phyloP scores from a whole-genome alignment of 1,140 invertebrate species.

The Stenopsyche tienmushanensis region DNA sequence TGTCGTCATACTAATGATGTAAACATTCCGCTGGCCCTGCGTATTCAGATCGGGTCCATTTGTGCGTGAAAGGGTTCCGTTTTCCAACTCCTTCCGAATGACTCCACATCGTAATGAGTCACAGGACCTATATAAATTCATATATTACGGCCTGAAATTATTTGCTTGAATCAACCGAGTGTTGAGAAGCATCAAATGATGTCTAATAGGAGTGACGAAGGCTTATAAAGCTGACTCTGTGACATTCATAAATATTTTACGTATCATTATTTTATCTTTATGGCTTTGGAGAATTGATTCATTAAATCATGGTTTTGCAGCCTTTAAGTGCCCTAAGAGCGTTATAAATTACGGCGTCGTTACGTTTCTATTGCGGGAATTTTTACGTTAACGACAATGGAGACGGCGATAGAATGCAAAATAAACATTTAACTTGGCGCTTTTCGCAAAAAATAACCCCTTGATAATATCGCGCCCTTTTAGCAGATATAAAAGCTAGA shows the following conservation, averaged over 20 bases:
- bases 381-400: not conserved
- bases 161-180: too few relatives aligned
- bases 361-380: conserved; percentile 18
- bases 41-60: not conserved
- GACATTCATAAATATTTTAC: too few relatives aligned
- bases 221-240: too few relatives aligned
- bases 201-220: too few relatives aligned
- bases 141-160: too few relatives aligned
- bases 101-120: not conserved
- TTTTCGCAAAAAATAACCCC: too few relatives aligned
- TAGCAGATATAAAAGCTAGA: too few relatives aligned
- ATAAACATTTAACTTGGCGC: too few relatives aligned
- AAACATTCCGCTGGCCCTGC: not conserved
- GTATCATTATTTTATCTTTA: conserved; percentile 35
- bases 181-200: too few relatives aligned
- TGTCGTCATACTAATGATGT: conserved; percentile 9
- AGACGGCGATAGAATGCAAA: not conserved
- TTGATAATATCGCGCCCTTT: too few relatives aligned
- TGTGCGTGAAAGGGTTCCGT: conserved; percentile 14
- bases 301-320: conserved; percentile 29
- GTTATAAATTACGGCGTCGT: conserved; percentile 25
- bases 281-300: conserved; percentile 26
- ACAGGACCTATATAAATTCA: too few relatives aligned
- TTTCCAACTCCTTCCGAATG: not conserved
- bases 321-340: conserved; percentile 21